Percentiles rank a stretch among this genome's conserved stretches.
Evolutionary conservation across 2,888 invertebrate species (phyloP).

Genomic region (Steinernema hermaphroditum): DNA sequence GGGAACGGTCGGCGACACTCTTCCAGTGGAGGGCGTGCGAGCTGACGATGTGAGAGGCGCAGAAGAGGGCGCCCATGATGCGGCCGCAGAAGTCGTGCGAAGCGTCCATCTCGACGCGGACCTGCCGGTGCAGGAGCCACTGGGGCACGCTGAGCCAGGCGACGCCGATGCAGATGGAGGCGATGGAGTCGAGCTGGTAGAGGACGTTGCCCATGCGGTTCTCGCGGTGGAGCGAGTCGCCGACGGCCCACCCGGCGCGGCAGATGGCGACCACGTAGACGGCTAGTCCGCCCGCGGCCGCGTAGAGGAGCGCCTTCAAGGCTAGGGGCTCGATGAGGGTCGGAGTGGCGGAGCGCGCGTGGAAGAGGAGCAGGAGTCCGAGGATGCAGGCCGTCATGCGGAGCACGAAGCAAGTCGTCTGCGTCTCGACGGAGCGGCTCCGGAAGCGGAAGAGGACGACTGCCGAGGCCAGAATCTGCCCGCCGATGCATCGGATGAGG

Average conservation of each 20-base stretch:
- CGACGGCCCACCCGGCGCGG: conserved; percentile 53
- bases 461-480: conserved; percentile 59
- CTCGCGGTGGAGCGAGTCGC: conserved; percentile 39
- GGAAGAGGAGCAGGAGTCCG: conserved; percentile 52
- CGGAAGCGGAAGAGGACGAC: conserved; percentile 42
- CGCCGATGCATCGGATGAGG: conserved; percentile 63
- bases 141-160: conserved; percentile 63
- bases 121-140: conserved; percentile 62
- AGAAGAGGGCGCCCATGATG: conserved; percentile 63
- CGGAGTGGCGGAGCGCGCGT: conserved; percentile 52
- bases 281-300: conserved; percentile 43
- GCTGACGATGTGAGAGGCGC: conserved; percentile 45
- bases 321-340: conserved; percentile 43
- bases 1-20: conserved; percentile 48
- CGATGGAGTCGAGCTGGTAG: conserved; percentile 64
- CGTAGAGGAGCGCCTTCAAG: conserved; percentile 46
- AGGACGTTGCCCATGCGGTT: conserved; percentile 56
- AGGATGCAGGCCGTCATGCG: conserved; percentile 50
- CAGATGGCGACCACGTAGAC: conserved; percentile 46
- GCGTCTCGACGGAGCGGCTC: conserved; percentile 40
- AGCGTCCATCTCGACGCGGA: conserved; percentile 56
- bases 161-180: conserved; percentile 61
- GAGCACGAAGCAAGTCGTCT: conserved; percentile 41
- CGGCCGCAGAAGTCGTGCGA: conserved; percentile 60
- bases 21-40: conserved; percentile 58